Conservation (phyloP, 2,888 invertebrate genomes). For the Drosophila mettleri region DNA sequence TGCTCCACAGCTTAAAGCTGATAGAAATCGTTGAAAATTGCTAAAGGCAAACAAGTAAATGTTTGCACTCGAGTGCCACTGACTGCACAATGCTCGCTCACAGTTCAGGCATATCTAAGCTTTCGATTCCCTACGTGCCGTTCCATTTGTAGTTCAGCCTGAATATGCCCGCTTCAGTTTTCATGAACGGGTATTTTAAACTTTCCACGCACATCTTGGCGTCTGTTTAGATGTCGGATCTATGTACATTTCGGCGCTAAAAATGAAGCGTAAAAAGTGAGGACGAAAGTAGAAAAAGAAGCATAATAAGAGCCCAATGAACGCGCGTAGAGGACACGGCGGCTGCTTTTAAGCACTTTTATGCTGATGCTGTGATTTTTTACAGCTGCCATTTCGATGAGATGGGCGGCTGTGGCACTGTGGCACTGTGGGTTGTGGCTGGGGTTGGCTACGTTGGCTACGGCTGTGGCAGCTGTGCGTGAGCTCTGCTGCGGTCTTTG, state of each 20-base stretch:
- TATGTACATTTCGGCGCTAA: constrained; percentile 40
- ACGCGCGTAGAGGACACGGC: constrained; percentile 52
- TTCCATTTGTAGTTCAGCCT: background rate
- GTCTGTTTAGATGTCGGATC: constrained; percentile 32
- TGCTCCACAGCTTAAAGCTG: constrained; percentile 24
- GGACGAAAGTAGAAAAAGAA: constrained; percentile 15
- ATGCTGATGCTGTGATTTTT: constrained; percentile 81
- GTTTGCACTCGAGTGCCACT: too few relatives aligned
- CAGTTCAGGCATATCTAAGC: background rate
- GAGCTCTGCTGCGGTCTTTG: constrained; percentile 49
- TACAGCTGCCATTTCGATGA: constrained; percentile 77
- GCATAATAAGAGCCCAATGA: constrained; percentile 13
- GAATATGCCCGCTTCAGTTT: background rate
- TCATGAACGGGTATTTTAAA: constrained; percentile 10
- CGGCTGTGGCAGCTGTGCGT: constrained; percentile 59
- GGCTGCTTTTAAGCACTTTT: constrained; percentile 78
- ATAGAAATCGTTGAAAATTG: constrained; percentile 49
- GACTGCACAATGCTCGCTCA: background rate
- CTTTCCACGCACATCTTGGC: constrained; percentile 31
- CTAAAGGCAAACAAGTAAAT: background rate
- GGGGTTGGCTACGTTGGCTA: constrained; percentile 14
- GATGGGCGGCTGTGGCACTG: constrained; percentile 7
- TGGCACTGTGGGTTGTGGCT: background rate
- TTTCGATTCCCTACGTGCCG: background rate
- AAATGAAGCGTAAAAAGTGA: constrained; percentile 60